Evolutionary conservation across 2,888 invertebrate genomes (phyloP), one percentile per base, ranked within the genome.

Genomic region (Serripes groenlandicus): DNA sequence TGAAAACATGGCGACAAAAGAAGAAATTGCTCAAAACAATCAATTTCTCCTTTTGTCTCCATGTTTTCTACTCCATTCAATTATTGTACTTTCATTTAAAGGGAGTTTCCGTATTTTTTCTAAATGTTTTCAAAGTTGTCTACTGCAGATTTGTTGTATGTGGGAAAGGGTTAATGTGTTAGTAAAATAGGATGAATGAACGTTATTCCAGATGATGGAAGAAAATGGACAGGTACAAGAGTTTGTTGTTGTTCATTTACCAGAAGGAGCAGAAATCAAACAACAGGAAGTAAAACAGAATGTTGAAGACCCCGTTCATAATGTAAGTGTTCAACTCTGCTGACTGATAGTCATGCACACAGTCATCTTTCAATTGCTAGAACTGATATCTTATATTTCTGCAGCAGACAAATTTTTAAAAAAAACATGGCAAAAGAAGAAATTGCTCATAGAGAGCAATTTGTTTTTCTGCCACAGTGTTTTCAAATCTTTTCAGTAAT

Each of bases 251-350:
- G 92, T 92, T 0, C 88, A 88, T 56, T 81, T 92, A 21, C 92
- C 92, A n/a, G 91, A 90, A 78, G 91, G 91, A 7, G 81, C 87
- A 30, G 81, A 83, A n/a, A 82, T 91, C 15, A 90, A 90, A 64
- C 79, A 86, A 70, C 78, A 74, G 21, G 54, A 80, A 37, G 85
- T 70, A 0, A 74, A 78, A 72, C 52, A 68, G 3, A 21, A 34
- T 35, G 54, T 64, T 30, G 18, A 60, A 30, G 66, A 72, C 52
- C 71, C 72, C 2, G n/a, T 69, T 3, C 60, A 68, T 28, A 42
- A 78, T 73, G 73, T 69, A 68, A 34, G 78, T 78, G 15, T 64
- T 49, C 21, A 42, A 35, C 23, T 34, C n/a, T 15, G 9, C 42
- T 42, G 42, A 15, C 42, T 15, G 42, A 42, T 11, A 15, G 42